These are phyloP conservation scores for Zophobas morio DNA, from an alignment of 1,140 invertebrate species.

Conservation along the genomic window DNA sequence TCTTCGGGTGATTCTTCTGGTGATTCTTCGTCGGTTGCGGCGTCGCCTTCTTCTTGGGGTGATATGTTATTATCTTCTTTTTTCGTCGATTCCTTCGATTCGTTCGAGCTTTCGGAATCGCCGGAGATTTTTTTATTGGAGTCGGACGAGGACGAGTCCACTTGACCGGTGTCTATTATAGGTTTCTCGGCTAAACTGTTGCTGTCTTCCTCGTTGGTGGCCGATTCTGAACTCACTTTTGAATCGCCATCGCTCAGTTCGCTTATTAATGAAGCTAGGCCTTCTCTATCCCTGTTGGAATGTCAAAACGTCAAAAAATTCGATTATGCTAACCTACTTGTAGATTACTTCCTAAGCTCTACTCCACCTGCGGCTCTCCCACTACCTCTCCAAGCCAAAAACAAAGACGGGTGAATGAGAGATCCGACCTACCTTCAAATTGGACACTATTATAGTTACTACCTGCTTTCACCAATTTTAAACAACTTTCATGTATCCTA, in stretches of 20 bases:
- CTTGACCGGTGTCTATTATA: slow-evolving; percentile 70
- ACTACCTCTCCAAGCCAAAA: too few relatives aligned
- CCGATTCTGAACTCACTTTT: slow-evolving; percentile 70
- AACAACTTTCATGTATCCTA: too few relatives aligned
- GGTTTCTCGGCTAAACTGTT: slow-evolving; percentile 73
- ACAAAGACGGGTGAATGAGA: too few relatives aligned
- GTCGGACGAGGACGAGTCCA: slow-evolving; percentile 24
- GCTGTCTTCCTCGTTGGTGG: slow-evolving; percentile 79
- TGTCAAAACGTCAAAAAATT: slow-evolving; percentile 4
- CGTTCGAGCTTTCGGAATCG: slow-evolving; percentile 17
- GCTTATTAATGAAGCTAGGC: slow-evolving; percentile 81
- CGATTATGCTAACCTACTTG: neutral
- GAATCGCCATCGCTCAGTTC: slow-evolving; percentile 79
- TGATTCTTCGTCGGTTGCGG: slow-evolving; percentile 44
- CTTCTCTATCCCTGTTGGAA: slow-evolving; percentile 70
- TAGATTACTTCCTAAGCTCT: too few relatives aligned
- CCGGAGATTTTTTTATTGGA: slow-evolving; percentile 20
- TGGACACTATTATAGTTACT: too few relatives aligned
- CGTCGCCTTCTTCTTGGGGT: slow-evolving; percentile 46
- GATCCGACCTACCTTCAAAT: too few relatives aligned
- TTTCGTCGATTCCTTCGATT: slow-evolving; percentile 16
- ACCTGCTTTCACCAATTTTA: too few relatives aligned
- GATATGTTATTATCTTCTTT: slow-evolving; percentile 22
- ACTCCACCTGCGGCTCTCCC: too few relatives aligned
- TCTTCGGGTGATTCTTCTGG: slow-evolving; percentile 49